phyloP scores from a whole-genome alignment of 2,888 invertebrate genomes.

The Carabus problematicus region DNA sequence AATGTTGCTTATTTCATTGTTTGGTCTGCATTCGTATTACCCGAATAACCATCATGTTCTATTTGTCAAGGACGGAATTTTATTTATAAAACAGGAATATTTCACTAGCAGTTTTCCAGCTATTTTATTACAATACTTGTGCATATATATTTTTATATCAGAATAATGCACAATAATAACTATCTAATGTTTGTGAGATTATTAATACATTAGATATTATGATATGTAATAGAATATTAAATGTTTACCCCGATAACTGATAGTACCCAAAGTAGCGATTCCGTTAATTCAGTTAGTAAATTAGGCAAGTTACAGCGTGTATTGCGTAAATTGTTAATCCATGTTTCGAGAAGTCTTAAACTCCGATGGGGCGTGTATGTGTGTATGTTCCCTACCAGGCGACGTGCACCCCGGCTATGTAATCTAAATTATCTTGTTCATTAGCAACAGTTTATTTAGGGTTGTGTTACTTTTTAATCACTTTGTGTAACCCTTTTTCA shows the following conservation, averaged over 20 bases:
- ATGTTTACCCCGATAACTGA: constrained; percentile 9
- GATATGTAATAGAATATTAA: too few relatives aligned
- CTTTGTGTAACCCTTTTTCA: constrained; percentile 21
- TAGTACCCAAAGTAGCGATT: constrained; percentile 26
- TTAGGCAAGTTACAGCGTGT: constrained; percentile 35
- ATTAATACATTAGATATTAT: too few relatives aligned
- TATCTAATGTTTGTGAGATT: too few relatives aligned
- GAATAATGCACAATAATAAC: too few relatives aligned
- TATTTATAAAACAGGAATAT: too few relatives aligned
- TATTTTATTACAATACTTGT: too few relatives aligned
- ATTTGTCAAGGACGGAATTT: too few relatives aligned
- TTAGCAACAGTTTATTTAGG: constrained; percentile 39
- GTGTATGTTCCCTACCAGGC: constrained; percentile 16
- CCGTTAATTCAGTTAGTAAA: constrained; percentile 39
- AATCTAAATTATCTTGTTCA: constrained; percentile 42
- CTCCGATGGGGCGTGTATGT: constrained; percentile 6
- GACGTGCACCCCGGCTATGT: constrained; percentile 2
- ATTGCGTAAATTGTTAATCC: constrained; percentile 41
- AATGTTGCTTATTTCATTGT: too few relatives aligned
- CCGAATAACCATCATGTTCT: too few relatives aligned
- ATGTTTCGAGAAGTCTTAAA: constrained; percentile 39
- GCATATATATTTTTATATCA: too few relatives aligned
- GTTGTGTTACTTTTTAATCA: constrained; percentile 41
- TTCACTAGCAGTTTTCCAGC: too few relatives aligned
- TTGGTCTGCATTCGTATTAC: too few relatives aligned